phyloP scores from a whole-genome alignment of 2,113 vertebrate species.

The Zosterops borbonicus region DNA sequence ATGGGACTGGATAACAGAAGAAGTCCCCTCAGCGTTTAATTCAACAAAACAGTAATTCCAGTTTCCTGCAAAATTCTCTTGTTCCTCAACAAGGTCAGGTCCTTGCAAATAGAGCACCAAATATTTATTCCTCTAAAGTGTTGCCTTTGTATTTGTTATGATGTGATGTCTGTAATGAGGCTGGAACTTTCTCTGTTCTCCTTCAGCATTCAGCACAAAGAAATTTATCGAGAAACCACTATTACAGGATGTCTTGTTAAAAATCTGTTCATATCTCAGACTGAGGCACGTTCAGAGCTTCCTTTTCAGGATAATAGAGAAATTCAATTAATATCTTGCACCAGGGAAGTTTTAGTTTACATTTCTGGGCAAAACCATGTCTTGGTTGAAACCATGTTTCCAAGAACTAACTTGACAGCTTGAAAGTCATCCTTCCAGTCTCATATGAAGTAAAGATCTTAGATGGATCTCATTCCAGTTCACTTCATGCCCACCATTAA shows the following conservation, averaged over 20 bases:
- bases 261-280: neutral
- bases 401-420: neutral
- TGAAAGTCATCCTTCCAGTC: neutral
- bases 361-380: neutral
- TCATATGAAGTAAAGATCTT: neutral
- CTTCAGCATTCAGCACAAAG: neutral
- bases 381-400: neutral
- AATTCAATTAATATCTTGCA: neutral
- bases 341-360: neutral
- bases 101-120: neutral
- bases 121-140: neutral
- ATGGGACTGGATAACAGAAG: neutral
- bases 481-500: neutral
- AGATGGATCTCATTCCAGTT: neutral
- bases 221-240: neutral
- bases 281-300: neutral
- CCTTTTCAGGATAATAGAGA: neutral
- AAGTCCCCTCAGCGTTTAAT: neutral
- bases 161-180: neutral
- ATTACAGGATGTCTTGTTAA: neutral
- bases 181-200: neutral
- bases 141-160: neutral
- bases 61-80: neutral
- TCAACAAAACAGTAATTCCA: neutral
- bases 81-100: neutral